Evolutionary conservation across 2,113 vertebrate genomes (phyloP).

Genomic region (Cyprinodon variegatus): DNA sequence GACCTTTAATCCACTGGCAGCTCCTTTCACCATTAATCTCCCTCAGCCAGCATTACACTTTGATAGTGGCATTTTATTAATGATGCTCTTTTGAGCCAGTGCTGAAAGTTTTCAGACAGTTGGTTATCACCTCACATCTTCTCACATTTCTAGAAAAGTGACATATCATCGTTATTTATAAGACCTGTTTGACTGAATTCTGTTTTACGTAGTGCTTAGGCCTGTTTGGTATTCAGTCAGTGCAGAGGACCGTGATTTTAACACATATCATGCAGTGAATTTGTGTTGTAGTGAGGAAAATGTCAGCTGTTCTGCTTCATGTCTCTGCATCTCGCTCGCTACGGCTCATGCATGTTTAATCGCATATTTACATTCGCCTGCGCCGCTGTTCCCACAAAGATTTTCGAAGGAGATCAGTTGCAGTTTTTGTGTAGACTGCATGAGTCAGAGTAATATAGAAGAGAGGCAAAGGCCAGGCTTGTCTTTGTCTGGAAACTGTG

Average conservation of each 20-base stretch:
- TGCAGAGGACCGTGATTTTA: slow-evolving; percentile 14
- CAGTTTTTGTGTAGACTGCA: slow-evolving; percentile 41
- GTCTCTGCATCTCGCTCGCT: slow-evolving; percentile 7
- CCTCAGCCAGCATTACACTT: slow-evolving; percentile 67
- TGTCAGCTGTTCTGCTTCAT: slow-evolving; percentile 7
- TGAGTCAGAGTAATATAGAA: slow-evolving; percentile 41
- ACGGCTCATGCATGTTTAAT: slow-evolving; percentile 52
- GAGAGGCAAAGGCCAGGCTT: slow-evolving; percentile 38
- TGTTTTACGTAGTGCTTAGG: not conserved
- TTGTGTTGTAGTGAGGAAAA: slow-evolving; percentile 29
- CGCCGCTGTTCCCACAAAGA: slow-evolving; percentile 17
- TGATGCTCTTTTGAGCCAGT: slow-evolving; percentile 67
- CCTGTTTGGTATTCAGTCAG: slow-evolving; percentile 11
- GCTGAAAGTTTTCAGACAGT: slow-evolving; percentile 28
- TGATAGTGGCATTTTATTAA: slow-evolving; percentile 80
- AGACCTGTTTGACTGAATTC: not conserved
- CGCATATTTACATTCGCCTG: slow-evolving; percentile 51
- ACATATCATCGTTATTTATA: slow-evolving; percentile 19
- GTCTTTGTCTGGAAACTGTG: slow-evolving; percentile 48
- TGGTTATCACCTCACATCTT: slow-evolving; percentile 63
- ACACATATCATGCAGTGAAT: slow-evolving; percentile 7
- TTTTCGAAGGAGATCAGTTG: not conserved
- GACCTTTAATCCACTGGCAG: slow-evolving; percentile 78
- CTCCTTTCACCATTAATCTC: slow-evolving; percentile 78
- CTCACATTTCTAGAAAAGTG: not conserved